Conservation (phyloP, 2,888 invertebrate genomes). For the Meghimatium bilineatum region DNA sequence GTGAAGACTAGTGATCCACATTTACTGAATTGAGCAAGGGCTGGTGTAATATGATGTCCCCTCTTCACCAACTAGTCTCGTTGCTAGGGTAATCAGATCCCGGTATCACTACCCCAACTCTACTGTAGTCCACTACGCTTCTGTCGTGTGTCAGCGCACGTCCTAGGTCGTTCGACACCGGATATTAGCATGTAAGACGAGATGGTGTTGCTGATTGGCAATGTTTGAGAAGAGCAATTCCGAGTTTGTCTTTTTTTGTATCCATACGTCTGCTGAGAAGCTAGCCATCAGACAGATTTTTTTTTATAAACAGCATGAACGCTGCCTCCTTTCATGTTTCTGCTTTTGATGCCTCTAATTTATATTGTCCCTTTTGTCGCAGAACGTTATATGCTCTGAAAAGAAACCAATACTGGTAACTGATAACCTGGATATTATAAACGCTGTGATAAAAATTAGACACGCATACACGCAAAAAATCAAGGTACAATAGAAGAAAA, state of each 20-base stretch:
- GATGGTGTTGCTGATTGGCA: constrained; percentile 26
- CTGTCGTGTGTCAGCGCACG: background rate
- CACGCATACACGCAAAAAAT: no score
- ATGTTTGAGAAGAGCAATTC: background rate
- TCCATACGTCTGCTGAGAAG: background rate
- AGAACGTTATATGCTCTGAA: no score
- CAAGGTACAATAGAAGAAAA: no score
- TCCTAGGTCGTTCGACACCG: constrained; percentile 38
- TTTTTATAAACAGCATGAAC: background rate
- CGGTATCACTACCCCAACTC: background rate
- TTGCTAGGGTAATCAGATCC: background rate
- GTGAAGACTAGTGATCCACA: background rate
- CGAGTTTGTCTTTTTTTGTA: background rate
- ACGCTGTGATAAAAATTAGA: no score
- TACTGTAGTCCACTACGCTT: constrained; percentile 9
- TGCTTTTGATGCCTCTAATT: no score
- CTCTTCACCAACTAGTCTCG: background rate
- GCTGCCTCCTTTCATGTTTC: no score
- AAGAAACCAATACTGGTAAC: no score
- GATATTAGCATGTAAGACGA: constrained; percentile 44
- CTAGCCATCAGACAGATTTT: no score
- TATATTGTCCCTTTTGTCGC: no score
- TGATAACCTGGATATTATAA: no score
- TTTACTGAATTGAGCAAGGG: background rate
- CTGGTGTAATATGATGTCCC: no score